Evolutionary conservation across 2,113 vertebrate genomes (phyloP), one percentile per base, ranked within the genome.

Genomic region (Columba janthina): DNA sequence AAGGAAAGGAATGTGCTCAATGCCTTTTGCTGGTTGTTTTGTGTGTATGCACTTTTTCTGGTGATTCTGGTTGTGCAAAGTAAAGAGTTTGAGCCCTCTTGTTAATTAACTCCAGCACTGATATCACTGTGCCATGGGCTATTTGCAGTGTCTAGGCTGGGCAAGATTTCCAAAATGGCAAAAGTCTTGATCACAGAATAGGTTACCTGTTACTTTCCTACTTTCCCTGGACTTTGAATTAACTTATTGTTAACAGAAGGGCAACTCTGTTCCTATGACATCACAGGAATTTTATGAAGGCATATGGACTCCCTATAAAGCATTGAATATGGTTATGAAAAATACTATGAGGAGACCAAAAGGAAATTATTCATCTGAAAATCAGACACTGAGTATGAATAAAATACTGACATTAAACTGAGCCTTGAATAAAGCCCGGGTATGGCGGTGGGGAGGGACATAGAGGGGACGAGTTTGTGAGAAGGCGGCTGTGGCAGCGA

Each of bases 371-470:
- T 66, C 10, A 66, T 32, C 20, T 64, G 46, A 78, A 78, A 71
- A 58, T 58, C 11, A 64, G 28, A 60, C 9, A 54, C 1, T 6
- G 32, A 69, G 5, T 42, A 57, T 12, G 25, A 85, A 71, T 18
- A 58, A 60, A 85, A 46, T 19, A 60, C 3, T 85, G 53, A 13
- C 21, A 21, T 54, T 40, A 58, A 71, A 62, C 54, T 9, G 48
- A 79, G 36, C 10, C 40, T 40, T 38, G 65, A 38, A 26, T 44
- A 71, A 87, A 85, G 54, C 7, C 0, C 1, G 12, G 5, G 6
- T 36, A 44, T 69, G 28, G 5, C 11, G 1, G 3, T 53, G 29
- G 34, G 22, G 24, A 78, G n/a, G 29, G 21, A 57, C 0, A 0
- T 1, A 42, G 19, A n/a, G 5, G 32, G 44, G 56, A 46, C 8